A percentile compares a stretch with the other conserved stretches of the same genome.
These are phyloP conservation scores for Grammomys surdaster DNA, from an alignment of 2,113 vertebrate genomes.

Conservation along the genomic window DNA sequence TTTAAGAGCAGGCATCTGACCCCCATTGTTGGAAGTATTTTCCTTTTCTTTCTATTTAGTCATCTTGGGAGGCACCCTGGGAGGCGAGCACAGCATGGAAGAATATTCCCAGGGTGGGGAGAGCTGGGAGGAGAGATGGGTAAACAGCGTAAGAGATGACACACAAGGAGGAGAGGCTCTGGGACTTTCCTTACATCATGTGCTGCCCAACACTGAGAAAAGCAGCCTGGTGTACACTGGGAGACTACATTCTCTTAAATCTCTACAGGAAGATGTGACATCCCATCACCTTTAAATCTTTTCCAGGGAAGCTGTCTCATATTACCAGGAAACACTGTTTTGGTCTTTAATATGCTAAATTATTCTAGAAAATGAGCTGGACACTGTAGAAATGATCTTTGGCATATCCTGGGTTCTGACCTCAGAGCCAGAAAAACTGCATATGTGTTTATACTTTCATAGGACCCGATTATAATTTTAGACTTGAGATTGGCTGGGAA, in stretches of 20 bases:
- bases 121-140: slow-evolving; percentile 68
- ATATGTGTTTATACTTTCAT: slow-evolving; percentile 81
- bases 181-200: slow-evolving; percentile 40
- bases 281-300: not conserved
- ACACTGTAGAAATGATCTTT: slow-evolving; percentile 50
- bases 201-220: slow-evolving; percentile 57
- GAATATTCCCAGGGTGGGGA: slow-evolving; percentile 69
- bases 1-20: slow-evolving; percentile 60
- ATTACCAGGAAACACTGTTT: not conserved
- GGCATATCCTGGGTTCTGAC: slow-evolving; percentile 58
- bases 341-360: slow-evolving; percentile 37
- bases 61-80: slow-evolving; percentile 73
- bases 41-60: slow-evolving; percentile 68
- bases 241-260: not conserved
- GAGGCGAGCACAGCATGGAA: slow-evolving; percentile 62
- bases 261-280: not conserved
- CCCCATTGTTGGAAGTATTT: slow-evolving; percentile 61
- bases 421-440: slow-evolving; percentile 71
- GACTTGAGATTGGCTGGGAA: slow-evolving; percentile 82
- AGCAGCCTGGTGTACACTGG: not conserved
- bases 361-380: slow-evolving; percentile 57
- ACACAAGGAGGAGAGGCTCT: slow-evolving; percentile 15
- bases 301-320: not conserved
- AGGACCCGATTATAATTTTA: slow-evolving; percentile 81
- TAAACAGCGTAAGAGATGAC: slow-evolving; percentile 49